Base-by-base conservation (phyloP, 2,113 vertebrate species). In the Salvelinus sp. region DNA sequence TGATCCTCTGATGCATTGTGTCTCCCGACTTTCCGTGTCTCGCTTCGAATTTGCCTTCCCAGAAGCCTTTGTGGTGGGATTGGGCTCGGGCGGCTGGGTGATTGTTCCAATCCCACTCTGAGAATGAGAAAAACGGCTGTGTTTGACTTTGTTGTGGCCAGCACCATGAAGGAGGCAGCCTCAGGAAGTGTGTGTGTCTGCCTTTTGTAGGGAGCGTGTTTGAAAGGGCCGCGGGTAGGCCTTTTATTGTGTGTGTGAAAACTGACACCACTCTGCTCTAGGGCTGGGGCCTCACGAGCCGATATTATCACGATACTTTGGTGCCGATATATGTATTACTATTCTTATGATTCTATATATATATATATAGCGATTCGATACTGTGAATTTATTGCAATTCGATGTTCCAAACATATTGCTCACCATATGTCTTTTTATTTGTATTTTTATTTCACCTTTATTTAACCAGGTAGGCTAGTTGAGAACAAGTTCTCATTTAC, bases 1-100 rank as follows among this genome's bases (percentile, higher is more conserved):
- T 75, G 78, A 81, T 83, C 75, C 79, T 86, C 84, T 86, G 57
- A 86, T 83, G 85, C 85, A 88, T 92, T 93, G 90, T 92, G 74
- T 78, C 79, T 65, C 75, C 79, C 64, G 72, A 80, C 38, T 20
- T 82, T 89, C 81, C 83, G 82, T 82, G 83, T 86, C 81, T 75
- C n/a, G 80, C 78, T 86, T 81, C 75, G 71, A 88, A 74, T 91
- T 88, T 89, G 80, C 80, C 66, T 79, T 83, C 75, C 76, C 25
- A 60, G 75, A 79, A 70, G 84, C 89, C 87, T 87, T 86, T 88
- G 86, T 87, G 72, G 77, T 62, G 58, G 67, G 50, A 18, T 54
- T n/a, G 70, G 30, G 23, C 28, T 23, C 2, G 33, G 67, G 67
- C 22, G 58, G 48, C 58, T 6, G 6, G 58, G 58, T 33, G 71